A percentile compares a stretch with the other conserved stretches of the same genome.
phyloP scores from a whole-genome alignment of 2,113 vertebrate species.

The Erinaceus europaeus region DNA sequence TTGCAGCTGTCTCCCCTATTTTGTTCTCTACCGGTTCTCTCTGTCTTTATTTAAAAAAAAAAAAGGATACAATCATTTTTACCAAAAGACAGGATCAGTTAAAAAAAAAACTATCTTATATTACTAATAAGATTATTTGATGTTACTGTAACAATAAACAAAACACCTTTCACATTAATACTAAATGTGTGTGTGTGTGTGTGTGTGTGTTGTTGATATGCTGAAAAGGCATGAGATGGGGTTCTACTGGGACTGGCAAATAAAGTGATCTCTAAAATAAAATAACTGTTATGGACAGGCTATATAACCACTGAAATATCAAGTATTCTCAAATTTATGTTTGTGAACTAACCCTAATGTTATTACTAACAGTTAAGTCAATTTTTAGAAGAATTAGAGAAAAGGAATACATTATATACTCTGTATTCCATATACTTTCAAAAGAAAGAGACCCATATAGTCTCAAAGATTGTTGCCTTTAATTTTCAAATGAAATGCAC shows the following conservation, averaged over 20 bases:
- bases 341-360: constrained; percentile 1
- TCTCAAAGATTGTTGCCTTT: not conserved
- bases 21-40: too few species aligned
- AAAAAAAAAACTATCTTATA: not conserved
- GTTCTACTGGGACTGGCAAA: not conserved
- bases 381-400: constrained; percentile 46
- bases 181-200: constrained; percentile 8
- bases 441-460: constrained; percentile 25
- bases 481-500: constrained; percentile 58
- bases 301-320: not conserved
- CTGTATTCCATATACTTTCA: constrained; percentile 12
- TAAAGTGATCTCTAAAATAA: constrained; percentile 36
- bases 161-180: constrained; percentile 16
- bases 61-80: too few species aligned
- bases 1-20: too few species aligned
- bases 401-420: constrained; percentile 1
- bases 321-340: not conserved
- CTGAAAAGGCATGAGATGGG: not conserved
- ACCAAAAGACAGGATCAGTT: too few species aligned
- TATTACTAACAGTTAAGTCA: constrained; percentile 22
- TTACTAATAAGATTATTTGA: constrained; percentile 28
- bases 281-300: constrained; percentile 39
- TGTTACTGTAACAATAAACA: not conserved
- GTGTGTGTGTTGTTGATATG: not conserved
- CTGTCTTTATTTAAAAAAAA: too few species aligned